Evolutionary conservation across 2,113 vertebrate genomes (phyloP).

Genomic region (Urocynchramus pylzowi): DNA sequence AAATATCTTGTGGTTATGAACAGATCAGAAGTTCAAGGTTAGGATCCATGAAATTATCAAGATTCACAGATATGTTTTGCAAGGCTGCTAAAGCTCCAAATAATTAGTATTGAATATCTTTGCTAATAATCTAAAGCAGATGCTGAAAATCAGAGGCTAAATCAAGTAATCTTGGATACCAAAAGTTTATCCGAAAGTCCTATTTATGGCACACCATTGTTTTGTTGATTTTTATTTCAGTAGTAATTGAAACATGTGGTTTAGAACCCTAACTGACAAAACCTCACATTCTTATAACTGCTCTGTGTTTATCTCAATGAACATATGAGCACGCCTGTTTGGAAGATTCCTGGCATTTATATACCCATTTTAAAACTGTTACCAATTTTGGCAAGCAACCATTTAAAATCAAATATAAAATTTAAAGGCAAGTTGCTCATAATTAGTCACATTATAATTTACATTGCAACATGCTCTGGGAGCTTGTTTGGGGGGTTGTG

Average conservation of each 20-base stretch:
- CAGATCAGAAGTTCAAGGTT: neutral
- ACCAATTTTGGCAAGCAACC: neutral
- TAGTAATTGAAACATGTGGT: neutral
- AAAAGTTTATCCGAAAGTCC: neutral
- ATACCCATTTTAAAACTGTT: neutral
- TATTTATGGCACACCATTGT: neutral
- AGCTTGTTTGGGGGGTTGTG: neutral
- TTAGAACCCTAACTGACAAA: neutral
- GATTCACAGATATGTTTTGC: neutral
- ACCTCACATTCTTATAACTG: neutral
- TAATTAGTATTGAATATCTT: neutral
- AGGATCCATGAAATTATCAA: neutral
- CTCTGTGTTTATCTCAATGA: neutral
- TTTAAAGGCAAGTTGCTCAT: neutral
- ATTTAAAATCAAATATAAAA: neutral
- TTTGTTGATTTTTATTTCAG: neutral
- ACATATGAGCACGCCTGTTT: neutral
- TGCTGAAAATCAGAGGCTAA: neutral
- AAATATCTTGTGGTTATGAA: neutral
- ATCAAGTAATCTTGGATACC: neutral
- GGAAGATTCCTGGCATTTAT: neutral
- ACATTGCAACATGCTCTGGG: neutral
- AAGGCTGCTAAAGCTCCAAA: neutral
- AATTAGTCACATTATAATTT: neutral
- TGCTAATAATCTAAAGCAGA: neutral